These are phyloP conservation scores for Scelioninae gen. 1 DNA, from an alignment of 2,888 invertebrate genomes.

Conservation along the genomic window DNA sequence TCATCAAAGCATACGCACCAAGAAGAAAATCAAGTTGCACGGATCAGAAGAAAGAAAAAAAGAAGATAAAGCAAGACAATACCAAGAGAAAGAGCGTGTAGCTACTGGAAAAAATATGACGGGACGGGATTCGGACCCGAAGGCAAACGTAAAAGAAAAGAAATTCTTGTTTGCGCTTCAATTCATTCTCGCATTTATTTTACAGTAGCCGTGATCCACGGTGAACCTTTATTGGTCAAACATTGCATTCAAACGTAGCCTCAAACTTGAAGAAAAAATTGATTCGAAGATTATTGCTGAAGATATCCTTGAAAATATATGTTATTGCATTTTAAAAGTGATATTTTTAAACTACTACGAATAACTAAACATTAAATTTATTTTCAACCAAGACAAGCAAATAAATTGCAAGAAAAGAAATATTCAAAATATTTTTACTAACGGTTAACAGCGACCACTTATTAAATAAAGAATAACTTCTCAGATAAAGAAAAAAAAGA, in stretches of 20 bases:
- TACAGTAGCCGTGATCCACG: constrained; percentile 36
- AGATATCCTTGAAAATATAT: too few species aligned
- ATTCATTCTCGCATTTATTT: constrained; percentile 43
- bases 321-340: too few species aligned
- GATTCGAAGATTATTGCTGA: too few species aligned
- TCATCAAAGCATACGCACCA: constrained; percentile 40
- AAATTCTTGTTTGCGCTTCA: constrained; percentile 52
- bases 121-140: constrained; percentile 28
- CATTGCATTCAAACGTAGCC: background rate
- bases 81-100: constrained; percentile 33
- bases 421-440: background rate
- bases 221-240: constrained; percentile 12
- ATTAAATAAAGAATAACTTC: constrained; percentile 16
- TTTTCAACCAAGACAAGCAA: too few species aligned
- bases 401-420: too few species aligned
- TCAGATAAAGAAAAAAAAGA: constrained; percentile 10
- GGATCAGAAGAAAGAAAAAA: constrained; percentile 33
- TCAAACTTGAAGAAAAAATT: too few species aligned
- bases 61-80: constrained; percentile 49
- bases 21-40: constrained; percentile 51
- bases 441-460: background rate
- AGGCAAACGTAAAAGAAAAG: constrained; percentile 47
- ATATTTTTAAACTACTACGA: too few species aligned
- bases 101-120: constrained; percentile 46
- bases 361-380: too few species aligned